Evolutionary conservation across 1,140 invertebrate species (phyloP).

Genomic region (Lepidurus arcticus): DNA sequence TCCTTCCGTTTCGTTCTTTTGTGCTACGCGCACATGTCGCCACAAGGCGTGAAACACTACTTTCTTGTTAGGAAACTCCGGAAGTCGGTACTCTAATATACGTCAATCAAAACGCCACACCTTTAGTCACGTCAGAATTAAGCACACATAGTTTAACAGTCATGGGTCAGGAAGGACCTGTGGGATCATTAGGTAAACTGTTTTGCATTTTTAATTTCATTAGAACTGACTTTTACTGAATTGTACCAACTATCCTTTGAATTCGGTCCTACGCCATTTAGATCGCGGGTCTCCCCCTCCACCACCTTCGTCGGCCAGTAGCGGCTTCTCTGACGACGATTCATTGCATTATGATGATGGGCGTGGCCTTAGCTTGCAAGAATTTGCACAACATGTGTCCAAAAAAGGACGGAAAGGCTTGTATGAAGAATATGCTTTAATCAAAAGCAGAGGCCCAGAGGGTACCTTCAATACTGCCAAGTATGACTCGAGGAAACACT

Average conservation of each 20-base stretch:
- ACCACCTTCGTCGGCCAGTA: conserved; percentile 65
- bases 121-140: conserved; percentile 19
- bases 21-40: neutral
- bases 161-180: conserved; percentile 2
- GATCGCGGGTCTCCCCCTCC: conserved; percentile 54
- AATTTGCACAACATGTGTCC: conserved; percentile 70
- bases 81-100: conserved; percentile 13
- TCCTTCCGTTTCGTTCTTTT: neutral
- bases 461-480: conserved; percentile 65
- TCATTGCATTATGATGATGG: conserved; percentile 63
- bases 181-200: conserved; percentile 9
- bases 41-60: neutral
- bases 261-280: neutral
- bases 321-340: conserved; percentile 82
- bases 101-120: conserved; percentile 13
- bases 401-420: conserved; percentile 69
- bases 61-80: conserved; percentile 4
- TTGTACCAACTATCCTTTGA: too few relatives aligned
- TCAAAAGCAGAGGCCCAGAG: conserved; percentile 70
- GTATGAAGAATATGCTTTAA: conserved; percentile 74
- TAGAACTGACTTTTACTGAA: too few relatives aligned
- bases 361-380: conserved; percentile 60
- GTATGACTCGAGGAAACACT: conserved; percentile 25
- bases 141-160: conserved; percentile 11
- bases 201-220: too few relatives aligned